These are phyloP conservation scores for Myiozetetes cayanensis DNA, from an alignment of 2,113 vertebrate species.

Conservation along the genomic window DNA sequence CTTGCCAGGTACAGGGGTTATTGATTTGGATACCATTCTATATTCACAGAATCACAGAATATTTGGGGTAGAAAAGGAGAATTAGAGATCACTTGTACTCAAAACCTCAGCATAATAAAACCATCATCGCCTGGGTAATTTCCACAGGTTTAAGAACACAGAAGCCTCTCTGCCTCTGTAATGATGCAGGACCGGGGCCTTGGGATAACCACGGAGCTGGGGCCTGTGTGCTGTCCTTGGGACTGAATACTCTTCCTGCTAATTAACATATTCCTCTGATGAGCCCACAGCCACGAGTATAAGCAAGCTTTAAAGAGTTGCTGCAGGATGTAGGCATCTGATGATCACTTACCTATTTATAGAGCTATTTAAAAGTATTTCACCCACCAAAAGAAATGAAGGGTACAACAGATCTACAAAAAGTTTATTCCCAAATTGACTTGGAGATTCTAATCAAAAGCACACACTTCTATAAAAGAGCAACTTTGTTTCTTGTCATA, in stretches of 20 bases:
- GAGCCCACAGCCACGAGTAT: background rate
- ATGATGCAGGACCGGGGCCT: rapidly evolving
- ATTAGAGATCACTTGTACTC: background rate
- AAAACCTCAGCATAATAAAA: background rate
- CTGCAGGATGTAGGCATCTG: background rate
- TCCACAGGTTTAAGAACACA: background rate
- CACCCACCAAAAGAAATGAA: background rate
- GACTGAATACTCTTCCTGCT: background rate
- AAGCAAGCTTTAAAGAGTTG: background rate
- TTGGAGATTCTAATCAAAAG: background rate
- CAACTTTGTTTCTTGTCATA: background rate
- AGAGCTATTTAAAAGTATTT: background rate
- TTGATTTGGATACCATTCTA: background rate
- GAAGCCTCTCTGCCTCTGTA: background rate
- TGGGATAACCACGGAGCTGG: background rate
- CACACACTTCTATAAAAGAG: background rate
- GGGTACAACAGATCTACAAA: background rate
- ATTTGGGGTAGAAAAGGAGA: background rate
- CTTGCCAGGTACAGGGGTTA: background rate
- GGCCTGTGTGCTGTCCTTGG: background rate
- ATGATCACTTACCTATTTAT: conserved; percentile 9
- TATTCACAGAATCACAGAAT: background rate
- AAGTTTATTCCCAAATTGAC: background rate
- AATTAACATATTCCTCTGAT: background rate
- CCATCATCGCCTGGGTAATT: background rate